Evolutionary conservation across 2,797 vertebrate genomes (phyloP).

Genomic region (Sternotherus odoratus): DNA sequence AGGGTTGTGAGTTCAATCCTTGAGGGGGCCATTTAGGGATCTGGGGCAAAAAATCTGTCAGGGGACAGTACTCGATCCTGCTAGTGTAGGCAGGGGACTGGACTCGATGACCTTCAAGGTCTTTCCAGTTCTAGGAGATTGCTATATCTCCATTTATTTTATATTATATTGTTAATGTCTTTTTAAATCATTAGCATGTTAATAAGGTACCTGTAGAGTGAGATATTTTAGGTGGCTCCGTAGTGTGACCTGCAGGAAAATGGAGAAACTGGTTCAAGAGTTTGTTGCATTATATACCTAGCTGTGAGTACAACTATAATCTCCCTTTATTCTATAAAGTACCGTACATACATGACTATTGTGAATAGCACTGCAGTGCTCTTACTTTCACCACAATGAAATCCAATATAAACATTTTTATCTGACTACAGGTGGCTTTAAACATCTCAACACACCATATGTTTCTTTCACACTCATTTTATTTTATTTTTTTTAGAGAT

Average conservation of each 20-base stretch:
- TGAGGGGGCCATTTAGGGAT: too few relatives aligned
- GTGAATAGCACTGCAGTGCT: not conserved
- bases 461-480: not conserved
- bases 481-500: too few relatives aligned
- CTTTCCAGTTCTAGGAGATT: too few relatives aligned
- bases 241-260: not conserved
- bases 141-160: too few relatives aligned
- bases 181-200: slow-evolving; percentile 49
- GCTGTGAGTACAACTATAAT: not conserved
- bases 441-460: not conserved
- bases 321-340: not conserved
- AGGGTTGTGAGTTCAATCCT: too few relatives aligned
- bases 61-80: too few relatives aligned
- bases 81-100: too few relatives aligned
- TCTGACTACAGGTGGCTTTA: not conserved
- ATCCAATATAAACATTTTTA: not conserved
- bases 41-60: too few relatives aligned
- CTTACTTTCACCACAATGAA: not conserved
- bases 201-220: slow-evolving; percentile 29
- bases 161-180: slow-evolving; percentile 33
- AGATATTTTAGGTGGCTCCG: slow-evolving; percentile 35
- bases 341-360: not conserved
- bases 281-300: not conserved
- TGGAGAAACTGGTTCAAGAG: slow-evolving; percentile 30
- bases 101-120: too few relatives aligned